Evolutionary conservation across 1,140 invertebrate genomes (phyloP), one percentile per base, ranked within the genome.

Genomic region (Caenorhabditis briggsae): DNA sequence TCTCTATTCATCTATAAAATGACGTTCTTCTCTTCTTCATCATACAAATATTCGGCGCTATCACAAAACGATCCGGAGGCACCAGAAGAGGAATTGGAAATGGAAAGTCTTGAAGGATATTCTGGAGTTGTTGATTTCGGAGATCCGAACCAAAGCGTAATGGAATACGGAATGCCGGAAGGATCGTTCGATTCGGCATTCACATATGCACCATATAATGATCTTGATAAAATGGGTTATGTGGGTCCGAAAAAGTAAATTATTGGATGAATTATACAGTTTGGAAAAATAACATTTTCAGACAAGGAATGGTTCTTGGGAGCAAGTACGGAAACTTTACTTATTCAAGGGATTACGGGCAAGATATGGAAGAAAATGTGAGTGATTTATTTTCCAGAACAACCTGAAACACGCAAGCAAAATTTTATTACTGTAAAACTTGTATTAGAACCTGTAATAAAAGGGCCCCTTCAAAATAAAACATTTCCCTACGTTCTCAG

Each of bases 151-250:
- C 9, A 50, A 78, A 78, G 70, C 50, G 46, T 78, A 50, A 82
- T 87, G 78, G 86, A 87, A 20, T 87, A 82, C 53, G 74, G 78
- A 82, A 55, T 55, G 78, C 56, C 86, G 20, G 82, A 83, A 20
- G 86, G 86, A n/a, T 74, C 86, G 25, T 87, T 74, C 20, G 83
- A 83, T n/a, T 82, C 82, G 5, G 86, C 64, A 7, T 89, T 89
- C 53, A 89, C 88, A 25, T 89, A 89, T 85, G 88, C 88, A 18
- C 82, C 83, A 7, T 89, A 89, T 55, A 86, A 86, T 70, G 88
- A 89, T 59, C 56, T 89, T 9, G 88, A 89, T 53, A 89, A 83
- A 43, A 89, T 89, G 88, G 88, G 88, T 18, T 89, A 89, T 82
- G n/a, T 65, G 59, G 88, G 59, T 61, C 84, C 59, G 20, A 87